Evolutionary conservation across 92 coral and sea anemone species (phyloP).

Genomic region (Siderastrea siderea): DNA sequence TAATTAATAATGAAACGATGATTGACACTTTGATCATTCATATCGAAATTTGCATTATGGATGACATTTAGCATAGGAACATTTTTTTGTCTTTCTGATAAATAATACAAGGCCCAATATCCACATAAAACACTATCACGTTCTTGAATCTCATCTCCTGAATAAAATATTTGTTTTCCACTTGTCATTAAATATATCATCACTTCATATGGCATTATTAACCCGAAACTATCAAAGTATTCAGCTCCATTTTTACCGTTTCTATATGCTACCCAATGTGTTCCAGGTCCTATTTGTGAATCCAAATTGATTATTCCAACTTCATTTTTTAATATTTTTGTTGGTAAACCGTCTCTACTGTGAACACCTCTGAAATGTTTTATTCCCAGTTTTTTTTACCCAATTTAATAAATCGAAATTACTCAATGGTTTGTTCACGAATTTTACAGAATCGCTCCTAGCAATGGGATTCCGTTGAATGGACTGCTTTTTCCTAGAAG

Average conservation of each 20-base stretch:
- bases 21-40: too few relatives aligned
- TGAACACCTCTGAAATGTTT: conserved; percentile 7
- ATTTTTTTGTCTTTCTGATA: not conserved
- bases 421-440: too few relatives aligned
- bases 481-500: too few relatives aligned
- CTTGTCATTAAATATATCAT: not conserved
- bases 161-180: not conserved
- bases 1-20: too few relatives aligned
- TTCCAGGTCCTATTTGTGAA: not conserved
- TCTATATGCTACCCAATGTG: conserved; percentile 43
- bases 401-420: too few relatives aligned
- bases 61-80: not conserved
- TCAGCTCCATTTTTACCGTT: not conserved
- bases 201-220: not conserved
- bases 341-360: conserved; percentile 1
- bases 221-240: conserved; percentile 34
- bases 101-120: conserved; percentile 10
- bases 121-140: too few relatives aligned
- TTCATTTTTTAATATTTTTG: not conserved
- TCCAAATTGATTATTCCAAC: conserved; percentile 31
- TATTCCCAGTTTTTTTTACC: too few relatives aligned
- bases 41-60: conserved; percentile 14
- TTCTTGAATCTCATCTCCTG: too few relatives aligned
- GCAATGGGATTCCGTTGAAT: too few relatives aligned
- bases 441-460: too few relatives aligned